phyloP scores from a whole-genome alignment of 2,797 vertebrate genomes.

The Synaphobranchus kaupii region DNA sequence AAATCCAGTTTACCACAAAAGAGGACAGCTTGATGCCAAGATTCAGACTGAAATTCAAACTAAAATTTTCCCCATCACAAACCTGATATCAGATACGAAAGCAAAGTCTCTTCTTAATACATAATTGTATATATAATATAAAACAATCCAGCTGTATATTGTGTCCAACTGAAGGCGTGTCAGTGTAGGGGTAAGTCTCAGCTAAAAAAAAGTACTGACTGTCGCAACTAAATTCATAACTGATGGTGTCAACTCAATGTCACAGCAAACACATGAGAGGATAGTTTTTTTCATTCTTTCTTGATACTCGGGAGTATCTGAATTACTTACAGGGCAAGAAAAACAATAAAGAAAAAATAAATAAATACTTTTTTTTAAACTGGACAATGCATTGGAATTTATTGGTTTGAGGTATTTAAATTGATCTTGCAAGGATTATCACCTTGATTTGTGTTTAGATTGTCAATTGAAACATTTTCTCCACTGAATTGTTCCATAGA shows the following conservation, averaged over 20 bases:
- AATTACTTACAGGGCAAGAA: background rate
- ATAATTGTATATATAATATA: background rate
- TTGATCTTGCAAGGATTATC: background rate
- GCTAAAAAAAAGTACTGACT: background rate
- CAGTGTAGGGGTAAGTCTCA: too few species aligned
- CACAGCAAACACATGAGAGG: background rate
- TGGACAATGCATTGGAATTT: background rate
- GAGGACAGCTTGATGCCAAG: background rate
- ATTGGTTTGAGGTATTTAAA: background rate
- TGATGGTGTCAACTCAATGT: background rate
- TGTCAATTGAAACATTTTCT: background rate
- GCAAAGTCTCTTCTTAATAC: background rate
- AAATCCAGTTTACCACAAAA: constrained; percentile 7
- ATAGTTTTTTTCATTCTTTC: background rate
- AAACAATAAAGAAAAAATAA: too few species aligned
- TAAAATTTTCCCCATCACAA: background rate
- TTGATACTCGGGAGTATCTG: background rate
- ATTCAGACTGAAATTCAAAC: background rate
- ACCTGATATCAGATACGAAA: background rate
- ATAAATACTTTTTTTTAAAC: too few species aligned
- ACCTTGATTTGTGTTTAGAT: background rate
- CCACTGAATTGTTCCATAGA: background rate
- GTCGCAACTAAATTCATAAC: background rate
- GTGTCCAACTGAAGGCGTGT: background rate
- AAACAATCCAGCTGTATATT: background rate